Conservation (phyloP, 35 echinoderm and acorn worm species). For the Acanthaster planci region DNA sequence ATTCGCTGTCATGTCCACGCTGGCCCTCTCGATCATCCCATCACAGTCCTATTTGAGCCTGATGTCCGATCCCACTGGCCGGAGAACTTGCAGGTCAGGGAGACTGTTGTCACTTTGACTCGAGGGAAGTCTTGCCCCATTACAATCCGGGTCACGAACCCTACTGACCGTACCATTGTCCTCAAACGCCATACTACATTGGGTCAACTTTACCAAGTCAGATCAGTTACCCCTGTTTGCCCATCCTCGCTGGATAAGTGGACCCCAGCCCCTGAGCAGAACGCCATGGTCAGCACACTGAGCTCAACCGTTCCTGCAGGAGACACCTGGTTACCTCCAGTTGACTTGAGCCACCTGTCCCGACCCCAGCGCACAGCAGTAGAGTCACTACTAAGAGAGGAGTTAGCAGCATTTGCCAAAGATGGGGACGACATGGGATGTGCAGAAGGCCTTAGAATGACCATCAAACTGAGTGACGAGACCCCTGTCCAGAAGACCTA, state of each 20-base stretch:
- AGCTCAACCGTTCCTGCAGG: not conserved
- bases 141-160: slow-evolving; percentile 35
- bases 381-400: slow-evolving; percentile 45
- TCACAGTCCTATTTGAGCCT: slow-evolving; percentile 36
- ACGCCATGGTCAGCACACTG: not conserved
- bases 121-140: slow-evolving; percentile 30
- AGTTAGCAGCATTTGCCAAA: slow-evolving; percentile 50
- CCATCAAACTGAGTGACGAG: slow-evolving; percentile 34
- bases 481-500: slow-evolving; percentile 46
- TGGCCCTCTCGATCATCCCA: slow-evolving; percentile 10
- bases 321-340: slow-evolving; percentile 30
- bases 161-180: slow-evolving; percentile 28
- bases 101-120: slow-evolving; percentile 17
- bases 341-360: slow-evolving; percentile 40
- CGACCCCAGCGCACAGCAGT: slow-evolving; percentile 21
- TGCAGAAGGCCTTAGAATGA: slow-evolving; percentile 23
- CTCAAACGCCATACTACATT: slow-evolving; percentile 10
- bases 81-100: slow-evolving; percentile 4
- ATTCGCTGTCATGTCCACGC: slow-evolving; percentile 31
- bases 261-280: too few relatives aligned
- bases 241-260: not conserved
- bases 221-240: not conserved
- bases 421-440: slow-evolving; percentile 58
- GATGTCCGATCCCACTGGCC: not conserved
- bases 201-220: slow-evolving; percentile 29